These are phyloP conservation scores for Halichoerus grypus DNA, from an alignment of 2,113 vertebrate genomes.

Conservation along the genomic window DNA sequence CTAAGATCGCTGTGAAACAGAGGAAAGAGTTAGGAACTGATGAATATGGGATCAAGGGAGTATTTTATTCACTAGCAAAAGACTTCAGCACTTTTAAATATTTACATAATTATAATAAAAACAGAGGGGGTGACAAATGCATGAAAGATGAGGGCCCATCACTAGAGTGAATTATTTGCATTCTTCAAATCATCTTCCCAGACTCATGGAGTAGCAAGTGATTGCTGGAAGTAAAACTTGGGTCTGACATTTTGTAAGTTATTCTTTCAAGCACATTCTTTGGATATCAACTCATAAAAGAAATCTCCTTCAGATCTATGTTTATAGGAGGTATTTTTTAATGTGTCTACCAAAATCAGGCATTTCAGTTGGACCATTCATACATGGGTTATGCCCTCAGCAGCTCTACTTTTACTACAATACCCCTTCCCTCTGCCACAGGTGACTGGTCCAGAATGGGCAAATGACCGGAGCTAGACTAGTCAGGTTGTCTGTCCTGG, in stretches of 20 bases:
- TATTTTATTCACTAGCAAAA: neutral
- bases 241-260: neutral
- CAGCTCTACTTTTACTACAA: neutral
- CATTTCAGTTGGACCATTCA: neutral
- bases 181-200: neutral
- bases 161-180: neutral
- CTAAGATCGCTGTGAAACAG: neutral
- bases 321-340: neutral
- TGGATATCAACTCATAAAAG: neutral
- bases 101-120: slow-evolving; percentile 9
- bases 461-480: neutral
- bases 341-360: neutral
- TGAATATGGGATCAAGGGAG: neutral
- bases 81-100: neutral
- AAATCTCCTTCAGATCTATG: neutral
- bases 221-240: neutral
- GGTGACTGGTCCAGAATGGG: neutral
- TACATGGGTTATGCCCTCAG: accelerated
- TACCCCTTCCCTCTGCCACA: neutral
- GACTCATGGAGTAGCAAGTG: neutral
- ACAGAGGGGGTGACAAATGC: neutral
- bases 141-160: neutral
- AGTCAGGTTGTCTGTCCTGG: neutral
- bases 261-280: neutral
- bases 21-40: neutral